These are phyloP conservation scores for Stenotaenia linearis DNA, from an alignment of 2,888 invertebrate species.

Conservation along the genomic window DNA sequence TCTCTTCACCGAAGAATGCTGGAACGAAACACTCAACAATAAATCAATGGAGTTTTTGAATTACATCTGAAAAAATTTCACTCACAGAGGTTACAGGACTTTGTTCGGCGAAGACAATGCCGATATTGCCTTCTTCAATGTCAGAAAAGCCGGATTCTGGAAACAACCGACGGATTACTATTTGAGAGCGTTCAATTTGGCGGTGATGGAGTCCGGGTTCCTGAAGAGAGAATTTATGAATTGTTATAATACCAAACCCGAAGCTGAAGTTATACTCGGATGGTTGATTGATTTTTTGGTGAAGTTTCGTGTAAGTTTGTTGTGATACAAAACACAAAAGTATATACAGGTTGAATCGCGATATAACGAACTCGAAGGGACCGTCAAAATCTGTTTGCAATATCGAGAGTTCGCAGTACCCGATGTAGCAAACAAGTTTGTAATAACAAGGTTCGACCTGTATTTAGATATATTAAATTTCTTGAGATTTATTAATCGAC, in stretches of 20 bases:
- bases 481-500: too few relatives aligned
- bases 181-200: constrained; percentile 64
- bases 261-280: neutral
- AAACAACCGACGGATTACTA: constrained; percentile 76
- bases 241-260: constrained; percentile 63
- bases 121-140: constrained; percentile 68
- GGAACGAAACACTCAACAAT: constrained; percentile 27
- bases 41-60: constrained; percentile 38
- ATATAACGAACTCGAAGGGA: too few relatives aligned
- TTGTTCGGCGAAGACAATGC: constrained; percentile 74
- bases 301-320: too few relatives aligned
- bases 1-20: constrained; percentile 39
- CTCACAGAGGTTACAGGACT: constrained; percentile 50
- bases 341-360: too few relatives aligned
- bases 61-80: constrained; percentile 39
- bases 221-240: constrained; percentile 61
- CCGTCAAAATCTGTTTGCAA: too few relatives aligned
- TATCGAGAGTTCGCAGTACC: too few relatives aligned
- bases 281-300: constrained; percentile 10
- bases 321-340: too few relatives aligned
- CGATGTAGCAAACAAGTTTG: too few relatives aligned
- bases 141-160: constrained; percentile 63
- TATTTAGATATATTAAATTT: too few relatives aligned
- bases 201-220: constrained; percentile 63
- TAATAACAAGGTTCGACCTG: too few relatives aligned